A percentile compares a stretch with the other conserved stretches of the same genome.
phyloP scores from a whole-genome alignment of 1,140 invertebrate species.

The Paraescarpia echinospica region DNA sequence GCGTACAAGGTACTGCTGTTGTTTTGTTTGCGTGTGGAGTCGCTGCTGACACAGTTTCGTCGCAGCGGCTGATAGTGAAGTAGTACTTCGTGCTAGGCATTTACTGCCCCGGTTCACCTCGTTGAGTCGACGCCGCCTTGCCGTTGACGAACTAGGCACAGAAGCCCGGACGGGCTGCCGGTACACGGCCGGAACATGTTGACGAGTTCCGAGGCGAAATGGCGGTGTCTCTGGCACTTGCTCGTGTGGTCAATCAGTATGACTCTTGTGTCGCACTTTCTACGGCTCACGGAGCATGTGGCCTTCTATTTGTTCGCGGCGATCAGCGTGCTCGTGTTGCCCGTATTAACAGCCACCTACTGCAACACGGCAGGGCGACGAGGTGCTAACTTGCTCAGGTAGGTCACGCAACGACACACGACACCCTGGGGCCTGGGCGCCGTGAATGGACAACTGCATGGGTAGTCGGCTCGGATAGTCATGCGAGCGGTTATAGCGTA shows the following conservation, averaged over 20 bases:
- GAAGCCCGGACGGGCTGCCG: slow-evolving; percentile 3
- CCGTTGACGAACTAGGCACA: background rate
- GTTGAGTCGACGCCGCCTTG: background rate
- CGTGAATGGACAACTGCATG: no score
- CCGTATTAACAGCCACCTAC: slow-evolving; percentile 28
- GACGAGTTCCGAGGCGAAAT: slow-evolving; percentile 30
- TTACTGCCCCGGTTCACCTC: background rate
- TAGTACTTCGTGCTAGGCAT: background rate
- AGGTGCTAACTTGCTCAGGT: slow-evolving; percentile 27
- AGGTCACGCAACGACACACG: background rate
- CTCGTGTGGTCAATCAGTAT: slow-evolving; percentile 28
- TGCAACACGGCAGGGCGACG: slow-evolving; percentile 25
- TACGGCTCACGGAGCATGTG: slow-evolving; percentile 24
- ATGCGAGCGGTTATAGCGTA: no score
- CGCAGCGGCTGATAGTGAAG: background rate
- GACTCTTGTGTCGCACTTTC: slow-evolving; percentile 31
- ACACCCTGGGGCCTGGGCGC: no score
- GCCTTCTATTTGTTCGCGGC: slow-evolving; percentile 29
- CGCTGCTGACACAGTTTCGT: background rate
- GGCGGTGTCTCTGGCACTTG: slow-evolving; percentile 31
- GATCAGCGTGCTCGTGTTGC: slow-evolving; percentile 24
- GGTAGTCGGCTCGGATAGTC: no score
- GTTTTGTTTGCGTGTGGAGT: background rate
- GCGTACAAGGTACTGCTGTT: background rate
- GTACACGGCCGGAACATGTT: slow-evolving; percentile 18